Conservation (phyloP, 2,113 vertebrate species). For the Regulus satrapa region DNA sequence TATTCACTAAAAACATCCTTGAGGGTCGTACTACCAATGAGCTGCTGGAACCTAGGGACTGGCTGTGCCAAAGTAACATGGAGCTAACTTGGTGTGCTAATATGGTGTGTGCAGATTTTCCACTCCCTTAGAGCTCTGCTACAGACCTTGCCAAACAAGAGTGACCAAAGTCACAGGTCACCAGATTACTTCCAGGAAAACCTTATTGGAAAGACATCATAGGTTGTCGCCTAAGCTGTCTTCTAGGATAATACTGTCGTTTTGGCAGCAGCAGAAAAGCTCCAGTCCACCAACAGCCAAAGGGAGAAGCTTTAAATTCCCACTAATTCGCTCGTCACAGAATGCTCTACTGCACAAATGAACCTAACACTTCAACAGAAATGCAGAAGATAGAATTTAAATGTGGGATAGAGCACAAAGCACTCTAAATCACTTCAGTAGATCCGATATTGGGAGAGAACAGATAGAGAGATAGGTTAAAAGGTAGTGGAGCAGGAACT, state of each 20-base stretch:
- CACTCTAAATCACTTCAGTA: not conserved
- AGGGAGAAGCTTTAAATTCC: not conserved
- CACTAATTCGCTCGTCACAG: not conserved
- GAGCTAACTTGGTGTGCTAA: not conserved
- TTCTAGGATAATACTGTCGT: not conserved
- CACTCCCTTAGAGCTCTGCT: not conserved
- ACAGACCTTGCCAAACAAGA: not conserved
- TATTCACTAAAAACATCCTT: not conserved
- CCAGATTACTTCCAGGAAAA: not conserved
- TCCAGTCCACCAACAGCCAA: not conserved
- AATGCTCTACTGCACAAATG: accelerated
- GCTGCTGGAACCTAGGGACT: not conserved
- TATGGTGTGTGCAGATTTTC: not conserved
- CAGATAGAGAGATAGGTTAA: not conserved
- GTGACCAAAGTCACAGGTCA: not conserved
- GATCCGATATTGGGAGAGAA: not conserved
- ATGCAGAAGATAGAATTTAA: not conserved
- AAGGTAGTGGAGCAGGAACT: not conserved
- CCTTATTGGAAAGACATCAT: not conserved
- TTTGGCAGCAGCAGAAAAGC: not conserved
- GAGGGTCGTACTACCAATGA: not conserved
- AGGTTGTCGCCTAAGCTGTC: not conserved
- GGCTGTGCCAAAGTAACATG: not conserved
- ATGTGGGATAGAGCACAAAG: not conserved
- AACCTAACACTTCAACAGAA: not conserved